Percentiles rank a stretch among this genome's conserved stretches.
Conservation (phyloP, 2,113 vertebrate species). For the Desmodus rotundus region DNA sequence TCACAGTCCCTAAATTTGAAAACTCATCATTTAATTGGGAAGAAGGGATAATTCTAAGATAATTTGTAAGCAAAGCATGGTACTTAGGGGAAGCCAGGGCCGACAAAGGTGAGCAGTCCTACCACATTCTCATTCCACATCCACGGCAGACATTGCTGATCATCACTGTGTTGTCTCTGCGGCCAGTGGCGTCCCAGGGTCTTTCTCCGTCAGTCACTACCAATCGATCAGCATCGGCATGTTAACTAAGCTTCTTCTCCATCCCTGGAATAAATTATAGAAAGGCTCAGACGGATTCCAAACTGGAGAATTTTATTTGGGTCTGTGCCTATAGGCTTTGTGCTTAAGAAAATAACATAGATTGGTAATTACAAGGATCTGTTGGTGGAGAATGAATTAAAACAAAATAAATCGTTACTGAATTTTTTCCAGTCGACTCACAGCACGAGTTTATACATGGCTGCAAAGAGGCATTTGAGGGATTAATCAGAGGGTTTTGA, state of each 20-base stretch:
- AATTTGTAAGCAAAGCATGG: background rate
- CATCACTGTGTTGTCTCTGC: background rate
- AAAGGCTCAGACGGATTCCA: background rate
- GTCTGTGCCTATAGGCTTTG: background rate
- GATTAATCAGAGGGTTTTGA: slow-evolving; percentile 25
- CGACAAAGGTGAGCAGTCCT: background rate
- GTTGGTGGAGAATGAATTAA: slow-evolving; percentile 9
- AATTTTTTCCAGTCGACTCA: slow-evolving; percentile 8
- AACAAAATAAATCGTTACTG: background rate
- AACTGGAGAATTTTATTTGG: slow-evolving; percentile 40
- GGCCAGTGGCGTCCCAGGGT: background rate
- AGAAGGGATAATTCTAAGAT: background rate
- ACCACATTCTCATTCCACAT: accelerated
- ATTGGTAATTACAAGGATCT: slow-evolving; percentile 31
- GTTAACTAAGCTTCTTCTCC: background rate
- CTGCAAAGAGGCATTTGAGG: background rate
- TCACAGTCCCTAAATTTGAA: background rate
- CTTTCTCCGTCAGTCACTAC: background rate
- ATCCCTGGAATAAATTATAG: slow-evolving; percentile 27
- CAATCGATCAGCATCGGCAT: background rate
- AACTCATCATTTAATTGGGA: background rate
- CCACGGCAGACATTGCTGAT: background rate
- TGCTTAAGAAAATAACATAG: slow-evolving; percentile 48
- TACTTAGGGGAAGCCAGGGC: background rate
- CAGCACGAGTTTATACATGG: background rate